Evolutionary conservation across 37 sponge, comb jelly and placozoan species (phyloP), one percentile per base, ranked within the genome.

Genomic region (Petrosia ficiformis): DNA sequence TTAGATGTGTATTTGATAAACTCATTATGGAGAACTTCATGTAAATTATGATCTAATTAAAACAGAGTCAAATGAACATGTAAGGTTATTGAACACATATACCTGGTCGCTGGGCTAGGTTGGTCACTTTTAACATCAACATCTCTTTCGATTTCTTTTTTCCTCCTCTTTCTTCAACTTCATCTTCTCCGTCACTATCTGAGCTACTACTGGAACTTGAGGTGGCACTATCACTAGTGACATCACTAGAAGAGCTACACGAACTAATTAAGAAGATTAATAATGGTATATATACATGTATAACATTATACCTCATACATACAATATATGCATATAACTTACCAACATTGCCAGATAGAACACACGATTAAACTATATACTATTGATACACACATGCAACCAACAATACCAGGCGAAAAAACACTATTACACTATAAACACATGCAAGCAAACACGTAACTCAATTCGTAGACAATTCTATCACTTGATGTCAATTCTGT

Each of bases 1-100:
- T 56, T 31, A 33, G 76, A 58, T 4, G 80, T 79, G 54, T 83
- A 78, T n/a, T 74, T 86, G 54, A 75, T 74, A 66, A 83, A 91
- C 80, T 95, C 93, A 59, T 80, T 73, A 70, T 84, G 79, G 24
- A 95, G 78, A 19, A 71, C 89, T 78, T 95, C 94, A 33, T 72
- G 80, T n/a, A 29, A 95, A 60, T 2, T 71, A 80, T 34, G 77
- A 68, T 34, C 92, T 93, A 84, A 70, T 30, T 26, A 26, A n/a
- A 58, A 72, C 24, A 31, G 22, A 42, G 2, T 4, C 57, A 11
- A 77, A 6, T 36, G n/a, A n/a, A n/a, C 36, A 75, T 14, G 38
- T 33, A 68, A 24, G 35, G 38, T 8, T 4, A 28, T 28, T 34
- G 21, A 34, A 48, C 16, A 19, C 14, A 48, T 48, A 19, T 16